Evolutionary conservation across 2,888 invertebrate genomes (phyloP), one percentile per base, ranked within the genome.

Genomic region (Siphlonurus alternatus): DNA sequence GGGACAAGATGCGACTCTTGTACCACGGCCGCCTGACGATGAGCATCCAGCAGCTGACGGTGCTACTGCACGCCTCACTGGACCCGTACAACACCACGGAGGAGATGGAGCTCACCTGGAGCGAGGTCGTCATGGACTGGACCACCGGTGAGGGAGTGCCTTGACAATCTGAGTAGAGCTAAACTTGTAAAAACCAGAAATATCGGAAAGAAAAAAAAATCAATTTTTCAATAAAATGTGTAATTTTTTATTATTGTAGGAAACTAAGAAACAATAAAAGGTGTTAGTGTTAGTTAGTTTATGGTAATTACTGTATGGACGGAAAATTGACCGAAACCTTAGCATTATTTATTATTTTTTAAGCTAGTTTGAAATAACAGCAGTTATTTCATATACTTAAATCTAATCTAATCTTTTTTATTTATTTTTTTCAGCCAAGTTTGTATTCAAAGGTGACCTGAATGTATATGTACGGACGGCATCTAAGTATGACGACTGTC

Each of bases 51-150:
- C 89, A 90, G 73, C 82, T 96, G 74, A 93, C 94, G 0, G 89
- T 96, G 53, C 78, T 97, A 53, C 79, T 99, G 66, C 97, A 97
- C 74, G 97, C 96, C 2, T 97, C 97, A 0, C 80, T 95, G 15
- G 96, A 99, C 78, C 99, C 99, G 0, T 99, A 98, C 76, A 99
- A 99, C 74, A 94, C 94, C 2, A 98, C 98, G 0, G 99, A 99
- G 76, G 93, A 98, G 78, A 96, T 99, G 93, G 98, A 99, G 76
- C 81, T 97, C 67, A 91, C 93, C 0, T 99, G 98, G 97, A 88
- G 86, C 53, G 87, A 93, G 70, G 84, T 96, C 2, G 88, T 90
- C 38, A 85, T 99, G 73, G 95, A 98, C 71, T 98, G 98, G 97
- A 94, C 93, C 0, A 93, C 94, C 74, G 93, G 92, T 81, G 73